Evolutionary conservation across 2,888 invertebrate species (phyloP).

Genomic region (Agelastica alni): DNA sequence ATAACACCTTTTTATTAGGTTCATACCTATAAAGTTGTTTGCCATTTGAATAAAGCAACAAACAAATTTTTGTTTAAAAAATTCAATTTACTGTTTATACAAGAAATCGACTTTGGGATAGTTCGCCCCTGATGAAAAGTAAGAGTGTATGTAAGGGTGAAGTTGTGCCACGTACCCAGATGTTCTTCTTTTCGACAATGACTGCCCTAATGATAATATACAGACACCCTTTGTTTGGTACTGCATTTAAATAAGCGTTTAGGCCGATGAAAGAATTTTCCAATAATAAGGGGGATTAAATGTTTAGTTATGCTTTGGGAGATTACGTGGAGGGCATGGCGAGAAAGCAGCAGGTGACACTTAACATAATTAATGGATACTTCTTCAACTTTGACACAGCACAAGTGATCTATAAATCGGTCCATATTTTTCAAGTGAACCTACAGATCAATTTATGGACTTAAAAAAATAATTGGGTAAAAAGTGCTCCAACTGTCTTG

Average conservation of each 20-base stretch:
- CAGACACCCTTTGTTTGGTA: slow-evolving; percentile 24
- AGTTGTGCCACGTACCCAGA: slow-evolving; percentile 26
- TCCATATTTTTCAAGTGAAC: too few relatives aligned
- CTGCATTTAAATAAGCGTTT: slow-evolving; percentile 25
- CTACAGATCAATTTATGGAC: too few relatives aligned
- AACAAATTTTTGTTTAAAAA: too few relatives aligned
- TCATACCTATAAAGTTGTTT: too few relatives aligned
- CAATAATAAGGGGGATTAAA: slow-evolving; percentile 19
- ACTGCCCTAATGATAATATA: slow-evolving; percentile 33
- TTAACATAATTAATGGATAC: neutral
- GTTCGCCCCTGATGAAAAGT: neutral
- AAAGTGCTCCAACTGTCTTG: too few relatives aligned
- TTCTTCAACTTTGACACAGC: too few relatives aligned
- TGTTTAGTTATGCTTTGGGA: slow-evolving; percentile 5
- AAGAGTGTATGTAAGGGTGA: neutral
- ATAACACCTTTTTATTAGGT: too few relatives aligned
- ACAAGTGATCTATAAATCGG: too few relatives aligned
- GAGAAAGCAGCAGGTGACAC: slow-evolving; percentile 1
- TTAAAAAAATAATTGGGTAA: too few relatives aligned
- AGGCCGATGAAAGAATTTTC: slow-evolving; percentile 23
- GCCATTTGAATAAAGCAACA: too few relatives aligned
- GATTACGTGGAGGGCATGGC: neutral
- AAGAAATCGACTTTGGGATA: too few relatives aligned
- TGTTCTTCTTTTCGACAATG: slow-evolving; percentile 33
- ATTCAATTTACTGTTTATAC: too few relatives aligned